Evolutionary conservation across 2,888 invertebrate genomes (phyloP).

Genomic region (Eulithis prunata): DNA sequence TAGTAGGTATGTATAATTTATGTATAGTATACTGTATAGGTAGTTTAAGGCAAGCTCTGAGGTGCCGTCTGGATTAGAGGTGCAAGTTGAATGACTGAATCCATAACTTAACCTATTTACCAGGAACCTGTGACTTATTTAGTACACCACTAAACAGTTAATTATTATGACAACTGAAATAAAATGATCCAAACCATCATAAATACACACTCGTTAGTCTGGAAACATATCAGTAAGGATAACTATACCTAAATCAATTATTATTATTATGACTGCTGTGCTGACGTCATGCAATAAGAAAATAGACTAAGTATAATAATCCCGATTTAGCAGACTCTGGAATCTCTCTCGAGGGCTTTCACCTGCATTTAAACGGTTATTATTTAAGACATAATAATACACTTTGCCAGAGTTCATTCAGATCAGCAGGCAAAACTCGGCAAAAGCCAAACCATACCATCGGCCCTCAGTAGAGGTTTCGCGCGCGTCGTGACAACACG

Average conservation of each 20-base stretch:
- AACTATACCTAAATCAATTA: constrained; percentile 5
- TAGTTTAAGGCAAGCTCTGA: too few species aligned
- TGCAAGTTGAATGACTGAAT: too few species aligned
- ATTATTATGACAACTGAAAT: background rate
- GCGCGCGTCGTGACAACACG: constrained; percentile 37
- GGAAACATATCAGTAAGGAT: constrained; percentile 14
- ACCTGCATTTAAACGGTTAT: constrained; percentile 40
- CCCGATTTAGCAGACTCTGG: background rate
- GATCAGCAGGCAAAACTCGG: constrained; percentile 14
- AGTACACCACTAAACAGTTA: background rate
- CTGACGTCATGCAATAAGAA: constrained; percentile 44
- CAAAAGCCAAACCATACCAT: constrained; percentile 14
- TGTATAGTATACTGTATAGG: too few species aligned
- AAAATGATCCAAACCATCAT: constrained; percentile 1
- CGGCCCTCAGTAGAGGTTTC: constrained; percentile 23
- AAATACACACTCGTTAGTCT: constrained; percentile 1
- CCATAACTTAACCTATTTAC: background rate
- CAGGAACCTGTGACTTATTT: background rate
- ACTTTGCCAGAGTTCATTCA: constrained; percentile 16
- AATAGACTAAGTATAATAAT: background rate
- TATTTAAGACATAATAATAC: constrained; percentile 17
- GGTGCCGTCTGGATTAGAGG: too few species aligned
- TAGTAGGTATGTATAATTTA: too few species aligned
- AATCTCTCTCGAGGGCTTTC: constrained; percentile 32
- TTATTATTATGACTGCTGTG: constrained; percentile 1